A percentile compares a stretch with the other conserved stretches of the same genome.
These are phyloP conservation scores for Calycopis cecrops DNA, from an alignment of 1,140 invertebrate genomes.

Conservation along the genomic window DNA sequence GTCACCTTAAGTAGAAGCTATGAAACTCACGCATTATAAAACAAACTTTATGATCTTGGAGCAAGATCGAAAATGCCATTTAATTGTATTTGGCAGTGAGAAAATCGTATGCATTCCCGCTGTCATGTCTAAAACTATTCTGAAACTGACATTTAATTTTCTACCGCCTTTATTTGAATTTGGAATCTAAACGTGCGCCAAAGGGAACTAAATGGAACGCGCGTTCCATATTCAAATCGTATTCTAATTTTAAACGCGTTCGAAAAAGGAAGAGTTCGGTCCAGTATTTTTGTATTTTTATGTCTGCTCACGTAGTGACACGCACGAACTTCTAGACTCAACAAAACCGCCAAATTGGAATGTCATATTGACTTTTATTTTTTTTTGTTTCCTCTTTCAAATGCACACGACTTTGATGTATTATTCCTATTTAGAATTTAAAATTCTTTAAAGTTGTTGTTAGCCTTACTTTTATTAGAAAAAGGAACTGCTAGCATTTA, in stretches of 20 bases:
- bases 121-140: conserved; percentile 1
- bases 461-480: too few relatives aligned
- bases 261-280: conserved; percentile 9
- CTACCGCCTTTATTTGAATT: not conserved
- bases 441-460: too few relatives aligned
- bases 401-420: not conserved
- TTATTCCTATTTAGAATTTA: not conserved
- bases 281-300: not conserved
- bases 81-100: too few relatives aligned
- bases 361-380: not conserved
- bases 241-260: conserved; percentile 3
- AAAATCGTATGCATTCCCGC: too few relatives aligned
- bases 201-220: not conserved
- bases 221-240: conserved; percentile 4
- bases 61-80: too few relatives aligned
- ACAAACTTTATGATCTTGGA: too few relatives aligned
- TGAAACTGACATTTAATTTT: conserved; percentile 7
- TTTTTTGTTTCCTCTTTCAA: not conserved
- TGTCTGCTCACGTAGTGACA: conserved; percentile 4
- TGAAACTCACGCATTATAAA: too few relatives aligned
- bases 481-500: too few relatives aligned
- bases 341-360: not conserved
- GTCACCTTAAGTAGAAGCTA: too few relatives aligned
- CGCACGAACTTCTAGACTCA: too few relatives aligned
- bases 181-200: not conserved